A percentile compares a stretch with the other conserved stretches of the same genome.
Evolutionary conservation across 2,113 vertebrate species (phyloP).

Genomic region (Paradisaea rubra): DNA sequence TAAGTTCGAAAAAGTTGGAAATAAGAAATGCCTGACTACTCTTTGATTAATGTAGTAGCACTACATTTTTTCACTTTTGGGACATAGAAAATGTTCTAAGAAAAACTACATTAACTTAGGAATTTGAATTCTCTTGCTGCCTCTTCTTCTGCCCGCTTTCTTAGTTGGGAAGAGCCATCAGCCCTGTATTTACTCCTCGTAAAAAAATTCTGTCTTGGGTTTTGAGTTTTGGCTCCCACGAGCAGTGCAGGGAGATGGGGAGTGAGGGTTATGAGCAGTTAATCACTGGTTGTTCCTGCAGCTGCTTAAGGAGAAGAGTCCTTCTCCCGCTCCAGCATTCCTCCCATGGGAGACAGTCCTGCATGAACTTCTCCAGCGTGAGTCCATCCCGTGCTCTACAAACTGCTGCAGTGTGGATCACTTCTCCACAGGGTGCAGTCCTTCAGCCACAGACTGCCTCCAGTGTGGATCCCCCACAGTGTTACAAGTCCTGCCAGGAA

Average conservation of each 20-base stretch:
- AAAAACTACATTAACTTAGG: neutral
- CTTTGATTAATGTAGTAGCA: neutral
- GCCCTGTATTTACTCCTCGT: neutral
- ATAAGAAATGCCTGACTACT: neutral
- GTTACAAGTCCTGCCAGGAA: neutral
- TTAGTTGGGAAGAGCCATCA: neutral
- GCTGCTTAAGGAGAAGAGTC: neutral
- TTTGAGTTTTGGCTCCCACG: neutral
- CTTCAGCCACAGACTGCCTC: neutral
- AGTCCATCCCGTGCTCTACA: neutral
- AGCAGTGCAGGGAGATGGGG: neutral
- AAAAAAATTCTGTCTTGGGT: neutral
- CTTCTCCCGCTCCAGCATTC: neutral
- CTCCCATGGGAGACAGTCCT: neutral
- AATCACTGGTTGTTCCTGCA: neutral
- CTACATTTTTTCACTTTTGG: neutral
- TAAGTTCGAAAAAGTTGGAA: neutral
- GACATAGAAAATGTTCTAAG: neutral
- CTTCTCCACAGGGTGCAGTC: neutral
- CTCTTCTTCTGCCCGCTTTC: neutral
- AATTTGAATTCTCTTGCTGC: neutral
- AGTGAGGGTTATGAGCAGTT: neutral
- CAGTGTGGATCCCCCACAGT: neutral
- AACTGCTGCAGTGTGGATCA: rapidly evolving
- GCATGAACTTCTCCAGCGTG: neutral